Evolutionary conservation across 1,140 invertebrate genomes (phyloP).

Genomic region (Drosophila gunungcola): DNA sequence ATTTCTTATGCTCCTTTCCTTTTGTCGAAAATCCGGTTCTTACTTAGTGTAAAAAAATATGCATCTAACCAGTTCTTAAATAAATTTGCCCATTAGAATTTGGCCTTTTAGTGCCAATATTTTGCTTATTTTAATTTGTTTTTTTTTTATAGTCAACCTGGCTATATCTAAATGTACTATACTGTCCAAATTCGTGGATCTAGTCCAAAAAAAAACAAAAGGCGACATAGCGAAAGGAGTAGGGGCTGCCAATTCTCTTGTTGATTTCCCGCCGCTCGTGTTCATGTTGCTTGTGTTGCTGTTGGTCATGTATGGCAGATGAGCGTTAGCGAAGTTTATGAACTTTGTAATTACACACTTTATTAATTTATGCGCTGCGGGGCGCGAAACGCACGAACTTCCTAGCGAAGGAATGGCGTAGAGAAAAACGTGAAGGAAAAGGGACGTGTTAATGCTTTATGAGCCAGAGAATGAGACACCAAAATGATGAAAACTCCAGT

Average conservation of each 20-base stretch:
- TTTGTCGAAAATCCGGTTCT: too few relatives aligned
- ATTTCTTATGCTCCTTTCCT: too few relatives aligned
- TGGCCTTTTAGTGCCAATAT: too few relatives aligned
- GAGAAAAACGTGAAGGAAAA: slow-evolving; percentile 21
- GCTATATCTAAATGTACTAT: neutral
- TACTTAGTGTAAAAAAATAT: too few relatives aligned
- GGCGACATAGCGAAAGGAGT: slow-evolving; percentile 4
- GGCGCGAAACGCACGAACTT: slow-evolving; percentile 53
- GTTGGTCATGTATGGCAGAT: slow-evolving; percentile 67
- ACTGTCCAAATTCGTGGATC: slow-evolving; percentile 1
- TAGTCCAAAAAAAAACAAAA: slow-evolving; percentile 6
- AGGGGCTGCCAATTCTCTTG: neutral
- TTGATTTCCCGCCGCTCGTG: slow-evolving; percentile 14
- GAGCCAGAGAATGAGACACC: slow-evolving; percentile 34
- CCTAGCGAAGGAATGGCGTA: slow-evolving; percentile 20
- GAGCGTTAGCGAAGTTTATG: slow-evolving; percentile 76
- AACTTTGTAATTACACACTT: slow-evolving; percentile 83
- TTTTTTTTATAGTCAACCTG: neutral
- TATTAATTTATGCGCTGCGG: slow-evolving; percentile 82
- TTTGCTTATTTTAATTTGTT: neutral
- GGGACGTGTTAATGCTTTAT: slow-evolving; percentile 76
- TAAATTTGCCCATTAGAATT: too few relatives aligned
- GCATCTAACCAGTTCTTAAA: too few relatives aligned
- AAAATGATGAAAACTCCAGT: slow-evolving; percentile 35
- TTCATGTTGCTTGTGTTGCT: slow-evolving; percentile 37